Base-by-base conservation (phyloP, 2,888 invertebrate species). In the Monoplex corrugatus region DNA sequence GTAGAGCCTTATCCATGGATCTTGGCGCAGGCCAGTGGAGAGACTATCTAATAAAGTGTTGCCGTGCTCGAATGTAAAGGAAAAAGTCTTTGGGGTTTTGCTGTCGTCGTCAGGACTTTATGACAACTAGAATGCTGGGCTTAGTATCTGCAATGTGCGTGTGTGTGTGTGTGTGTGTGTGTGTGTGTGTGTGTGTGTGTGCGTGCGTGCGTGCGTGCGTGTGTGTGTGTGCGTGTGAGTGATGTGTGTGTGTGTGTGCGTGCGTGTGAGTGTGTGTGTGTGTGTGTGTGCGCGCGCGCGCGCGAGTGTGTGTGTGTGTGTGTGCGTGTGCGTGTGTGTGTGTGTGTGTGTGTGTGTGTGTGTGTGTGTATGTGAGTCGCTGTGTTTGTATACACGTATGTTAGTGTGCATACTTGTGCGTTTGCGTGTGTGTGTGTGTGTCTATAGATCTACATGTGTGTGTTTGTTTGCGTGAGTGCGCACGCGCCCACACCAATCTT, bases 281-380 rank as follows among this genome's bases (percentile, higher is more conserved):
- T 63, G 63, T 63, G 63, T 63, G 63, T 63, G 63, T 63, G 63
- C n/a, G 63, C n/a, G 63, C n/a, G 63, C n/a, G 63, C n/a, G 63
- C n/a, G 63, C 28, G 63, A 5, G 63, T 19, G 63, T 19, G 63
- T 63, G 23, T 63, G 63, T 63, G 63, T 13, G 63, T 63, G 23
- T 19, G 23, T 63, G 63, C 28, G 23, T 63, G 63, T 63, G 63
- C n/a, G 63, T 19, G 63, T 63, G 63, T 63, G 23, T 63, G 23
- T 63, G 8, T 19, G 10, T 63, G 23, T 63, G 63, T 63, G 63
- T 63, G 63, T 13, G 8, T 63, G 10, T 28, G 63, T 63, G 23
- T 3, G 63, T 63, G 23, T n/a, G 8, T 13, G 8, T n/a, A 28
- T n/a, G 8, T 63, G 63, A 28, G 10, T 28, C 16, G 19, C 28